A percentile compares a stretch with the other conserved stretches of the same genome.
Conservation (phyloP, 2,797 vertebrate species). For the Pangasius mekongensis region DNA sequence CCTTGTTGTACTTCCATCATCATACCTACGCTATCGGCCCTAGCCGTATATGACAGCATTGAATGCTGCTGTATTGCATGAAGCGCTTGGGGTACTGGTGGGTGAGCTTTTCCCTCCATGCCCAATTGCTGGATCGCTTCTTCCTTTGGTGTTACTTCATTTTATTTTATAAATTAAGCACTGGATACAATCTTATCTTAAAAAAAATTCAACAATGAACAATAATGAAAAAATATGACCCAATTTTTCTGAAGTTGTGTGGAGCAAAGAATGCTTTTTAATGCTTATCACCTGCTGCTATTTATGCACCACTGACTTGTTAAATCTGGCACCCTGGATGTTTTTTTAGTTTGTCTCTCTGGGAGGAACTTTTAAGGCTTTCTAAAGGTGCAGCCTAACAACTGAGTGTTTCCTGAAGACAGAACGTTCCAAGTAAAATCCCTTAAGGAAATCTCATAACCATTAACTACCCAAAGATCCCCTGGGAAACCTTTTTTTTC, state of each 20-base stretch:
- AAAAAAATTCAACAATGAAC: background rate
- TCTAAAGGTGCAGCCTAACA: background rate
- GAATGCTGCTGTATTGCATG: background rate
- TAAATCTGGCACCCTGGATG: background rate
- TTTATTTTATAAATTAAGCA: background rate
- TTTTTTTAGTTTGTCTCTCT: background rate
- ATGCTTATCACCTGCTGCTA: background rate
- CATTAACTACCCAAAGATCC: background rate
- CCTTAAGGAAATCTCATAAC: background rate
- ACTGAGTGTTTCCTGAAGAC: background rate
- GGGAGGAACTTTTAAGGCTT: background rate
- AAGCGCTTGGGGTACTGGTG: background rate
- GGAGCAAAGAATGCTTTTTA: background rate
- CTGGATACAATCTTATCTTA: background rate
- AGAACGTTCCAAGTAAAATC: slow-evolving; percentile 7
- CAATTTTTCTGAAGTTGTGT: background rate
- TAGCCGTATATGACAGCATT: background rate
- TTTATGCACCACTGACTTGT: background rate
- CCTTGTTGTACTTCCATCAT: background rate
- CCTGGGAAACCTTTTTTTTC: background rate
- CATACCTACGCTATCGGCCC: background rate
- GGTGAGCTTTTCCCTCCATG: background rate
- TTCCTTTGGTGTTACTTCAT: background rate
- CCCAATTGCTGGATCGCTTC: background rate
- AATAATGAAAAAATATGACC: background rate